These are phyloP conservation scores for Drosophila prosaltans DNA, from an alignment of 1,140 invertebrate genomes.

Conservation along the genomic window DNA sequence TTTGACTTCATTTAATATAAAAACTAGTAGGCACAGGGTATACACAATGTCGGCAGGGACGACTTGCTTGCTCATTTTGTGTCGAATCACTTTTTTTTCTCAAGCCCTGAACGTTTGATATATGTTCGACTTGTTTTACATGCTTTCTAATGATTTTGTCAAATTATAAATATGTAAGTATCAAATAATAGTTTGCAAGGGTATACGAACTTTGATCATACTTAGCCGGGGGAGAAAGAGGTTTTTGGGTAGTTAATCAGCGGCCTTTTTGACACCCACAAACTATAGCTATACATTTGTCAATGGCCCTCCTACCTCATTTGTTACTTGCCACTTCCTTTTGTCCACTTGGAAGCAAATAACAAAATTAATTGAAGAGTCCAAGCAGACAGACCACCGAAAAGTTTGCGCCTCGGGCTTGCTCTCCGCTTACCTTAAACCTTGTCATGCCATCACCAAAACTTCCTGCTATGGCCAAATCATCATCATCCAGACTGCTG, in stretches of 20 bases:
- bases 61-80: too few species aligned
- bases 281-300: slow-evolving; percentile 21
- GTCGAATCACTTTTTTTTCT: too few species aligned
- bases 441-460: slow-evolving; percentile 61
- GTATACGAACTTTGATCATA: background rate
- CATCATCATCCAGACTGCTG: slow-evolving; percentile 66
- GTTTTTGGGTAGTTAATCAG: slow-evolving; percentile 41
- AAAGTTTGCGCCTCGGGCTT: slow-evolving; percentile 16
- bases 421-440: slow-evolving; percentile 63
- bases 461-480: slow-evolving; percentile 63
- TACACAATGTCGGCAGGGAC: too few species aligned
- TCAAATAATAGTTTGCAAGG: too few species aligned
- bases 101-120: too few species aligned
- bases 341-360: background rate
- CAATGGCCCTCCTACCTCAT: background rate
- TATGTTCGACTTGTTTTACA: too few species aligned
- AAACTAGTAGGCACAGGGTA: too few species aligned
- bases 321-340: background rate
- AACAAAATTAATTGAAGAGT: background rate
- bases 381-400: background rate
- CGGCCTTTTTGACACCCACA: slow-evolving; percentile 42
- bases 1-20: too few species aligned
- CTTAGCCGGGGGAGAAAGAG: slow-evolving; percentile 19
- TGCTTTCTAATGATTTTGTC: too few species aligned
- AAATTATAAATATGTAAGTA: too few species aligned